Evolutionary conservation across 2,113 vertebrate genomes (phyloP).

Genomic region (Helogale parvula): DNA sequence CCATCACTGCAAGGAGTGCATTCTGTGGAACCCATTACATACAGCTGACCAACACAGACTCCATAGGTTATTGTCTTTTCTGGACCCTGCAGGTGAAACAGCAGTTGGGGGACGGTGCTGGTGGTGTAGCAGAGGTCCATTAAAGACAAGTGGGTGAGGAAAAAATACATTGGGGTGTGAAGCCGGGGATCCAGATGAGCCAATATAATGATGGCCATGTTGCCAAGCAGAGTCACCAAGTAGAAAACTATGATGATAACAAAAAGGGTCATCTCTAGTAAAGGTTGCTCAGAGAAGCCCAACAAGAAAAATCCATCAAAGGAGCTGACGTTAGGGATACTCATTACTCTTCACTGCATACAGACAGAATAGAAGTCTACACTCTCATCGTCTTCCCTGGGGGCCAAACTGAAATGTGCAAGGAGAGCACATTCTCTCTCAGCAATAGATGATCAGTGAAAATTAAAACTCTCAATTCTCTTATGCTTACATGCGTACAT

Average conservation of each 20-base stretch:
- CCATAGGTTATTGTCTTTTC: neutral
- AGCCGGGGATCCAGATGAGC: neutral
- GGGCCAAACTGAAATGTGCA: neutral
- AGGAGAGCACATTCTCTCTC: neutral
- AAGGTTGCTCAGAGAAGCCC: neutral
- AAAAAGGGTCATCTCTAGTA: neutral
- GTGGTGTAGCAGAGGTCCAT: slow-evolving; percentile 11
- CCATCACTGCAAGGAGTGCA: neutral
- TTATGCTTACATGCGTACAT: neutral
- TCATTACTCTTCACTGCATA: neutral
- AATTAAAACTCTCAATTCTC: neutral
- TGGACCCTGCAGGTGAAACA: neutral
- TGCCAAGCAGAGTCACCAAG: neutral
- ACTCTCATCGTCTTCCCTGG: neutral
- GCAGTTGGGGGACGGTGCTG: neutral
- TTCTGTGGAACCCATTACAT: neutral
- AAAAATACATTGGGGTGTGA: slow-evolving; percentile 23
- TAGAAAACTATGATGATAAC: neutral
- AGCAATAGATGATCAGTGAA: neutral
- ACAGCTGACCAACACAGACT: neutral
- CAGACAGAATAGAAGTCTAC: neutral
- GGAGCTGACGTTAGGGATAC: neutral
- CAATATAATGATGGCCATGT: neutral
- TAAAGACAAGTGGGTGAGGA: neutral
- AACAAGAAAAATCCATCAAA: neutral